phyloP scores from a whole-genome alignment of 2,888 invertebrate genomes.

The Amaurobius ferox region DNA sequence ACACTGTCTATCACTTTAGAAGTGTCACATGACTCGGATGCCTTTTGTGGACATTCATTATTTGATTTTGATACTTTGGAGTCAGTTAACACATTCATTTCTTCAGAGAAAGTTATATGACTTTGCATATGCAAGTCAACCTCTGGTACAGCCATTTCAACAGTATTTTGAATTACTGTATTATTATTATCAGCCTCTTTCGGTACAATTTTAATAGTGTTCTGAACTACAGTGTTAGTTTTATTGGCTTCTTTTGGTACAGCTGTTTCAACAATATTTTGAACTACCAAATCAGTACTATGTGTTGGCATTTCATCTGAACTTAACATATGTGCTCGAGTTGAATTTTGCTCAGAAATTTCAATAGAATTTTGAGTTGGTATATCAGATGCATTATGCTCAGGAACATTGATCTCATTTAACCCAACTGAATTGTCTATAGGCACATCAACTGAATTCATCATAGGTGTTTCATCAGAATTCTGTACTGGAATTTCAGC shows the following conservation, averaged over 20 bases:
- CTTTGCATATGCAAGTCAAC: no score
- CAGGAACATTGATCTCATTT: no score
- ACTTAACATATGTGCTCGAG: neutral
- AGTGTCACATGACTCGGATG: no score
- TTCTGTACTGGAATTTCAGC: slow-evolving; percentile 10
- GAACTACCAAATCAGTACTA: neutral
- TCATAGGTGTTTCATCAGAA: neutral
- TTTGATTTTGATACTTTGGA: no score
- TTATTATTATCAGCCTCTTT: neutral
- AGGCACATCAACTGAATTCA: neutral
- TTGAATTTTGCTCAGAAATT: neutral
- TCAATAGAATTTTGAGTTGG: neutral
- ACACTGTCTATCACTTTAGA: no score
- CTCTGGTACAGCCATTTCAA: neutral
- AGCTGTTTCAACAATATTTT: neutral
- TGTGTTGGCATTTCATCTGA: neutral
- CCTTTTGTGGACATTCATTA: no score
- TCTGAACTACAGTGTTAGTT: no score
- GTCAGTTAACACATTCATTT: no score
- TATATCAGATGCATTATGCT: no score
- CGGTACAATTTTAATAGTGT: no score
- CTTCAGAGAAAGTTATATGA: no score
- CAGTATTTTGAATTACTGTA: neutral
- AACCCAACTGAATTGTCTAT: no score
- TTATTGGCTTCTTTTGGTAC: neutral